Percentiles rank a stretch among this genome's conserved stretches.
phyloP scores from a whole-genome alignment of 37 sponge, comb jelly and placozoan species.

The Tethya wilhelma region DNA sequence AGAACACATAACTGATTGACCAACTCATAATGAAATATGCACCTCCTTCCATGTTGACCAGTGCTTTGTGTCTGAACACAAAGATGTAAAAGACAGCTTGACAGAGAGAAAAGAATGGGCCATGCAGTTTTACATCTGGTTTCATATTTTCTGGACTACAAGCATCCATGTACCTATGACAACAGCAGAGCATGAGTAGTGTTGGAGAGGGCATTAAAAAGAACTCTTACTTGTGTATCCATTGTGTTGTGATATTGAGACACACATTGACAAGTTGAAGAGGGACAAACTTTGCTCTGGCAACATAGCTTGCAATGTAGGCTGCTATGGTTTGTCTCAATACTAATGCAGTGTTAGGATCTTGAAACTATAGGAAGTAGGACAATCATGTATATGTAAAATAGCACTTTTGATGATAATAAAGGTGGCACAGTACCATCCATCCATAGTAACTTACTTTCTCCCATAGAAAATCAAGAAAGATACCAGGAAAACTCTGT shows the following conservation, averaged over 20 bases:
- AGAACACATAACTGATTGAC: not conserved
- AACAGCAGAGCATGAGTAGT: not conserved
- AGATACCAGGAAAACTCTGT: constrained; percentile 52
- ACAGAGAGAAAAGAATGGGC: constrained; percentile 75
- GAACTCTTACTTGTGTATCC: constrained; percentile 71
- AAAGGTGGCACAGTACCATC: not conserved
- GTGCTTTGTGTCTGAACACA: constrained; percentile 71
- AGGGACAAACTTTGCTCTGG: constrained; percentile 83
- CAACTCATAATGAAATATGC: not conserved
- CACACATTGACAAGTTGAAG: constrained; percentile 50
- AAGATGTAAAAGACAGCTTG: constrained; percentile 86
- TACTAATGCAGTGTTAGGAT: constrained; percentile 55
- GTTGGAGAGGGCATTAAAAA: not conserved
- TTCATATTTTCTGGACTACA: constrained; percentile 6
- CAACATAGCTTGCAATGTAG: constrained; percentile 87
- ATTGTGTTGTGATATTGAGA: constrained; percentile 39
- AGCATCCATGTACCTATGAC: constrained; percentile 57
- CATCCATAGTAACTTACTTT: constrained; percentile 57
- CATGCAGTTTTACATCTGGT: constrained; percentile 55
- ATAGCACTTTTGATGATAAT: not conserved
- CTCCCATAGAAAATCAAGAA: constrained; percentile 72
- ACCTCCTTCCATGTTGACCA: constrained; percentile 60
- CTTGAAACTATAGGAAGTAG: constrained; percentile 43
- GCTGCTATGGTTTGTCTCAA: constrained; percentile 58
- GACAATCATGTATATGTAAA: not conserved